Percentiles rank a stretch among this genome's conserved stretches.
phyloP scores from a whole-genome alignment of 1,140 invertebrate genomes.

The Calephelis virginiensis region DNA sequence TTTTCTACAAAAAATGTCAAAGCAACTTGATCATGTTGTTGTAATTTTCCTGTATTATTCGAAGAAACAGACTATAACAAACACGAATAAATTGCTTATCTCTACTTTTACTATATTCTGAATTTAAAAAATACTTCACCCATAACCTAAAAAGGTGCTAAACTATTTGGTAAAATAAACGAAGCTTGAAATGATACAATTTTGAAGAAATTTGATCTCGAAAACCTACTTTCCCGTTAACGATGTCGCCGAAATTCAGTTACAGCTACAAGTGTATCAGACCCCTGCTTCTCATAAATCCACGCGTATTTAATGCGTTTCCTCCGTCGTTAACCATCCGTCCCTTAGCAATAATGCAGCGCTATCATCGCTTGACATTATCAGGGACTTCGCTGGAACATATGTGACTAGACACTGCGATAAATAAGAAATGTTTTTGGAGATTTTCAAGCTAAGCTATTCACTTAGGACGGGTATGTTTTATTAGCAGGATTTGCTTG shows the following conservation, averaged over 20 bases:
- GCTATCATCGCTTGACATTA: conserved; percentile 66
- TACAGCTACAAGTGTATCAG: conserved; percentile 28
- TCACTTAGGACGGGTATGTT: neutral
- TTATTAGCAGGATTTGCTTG: neutral
- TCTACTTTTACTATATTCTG: too few relatives aligned
- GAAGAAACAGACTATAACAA: too few relatives aligned
- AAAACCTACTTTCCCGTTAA: conserved; percentile 18
- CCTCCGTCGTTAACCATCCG: conserved; percentile 63
- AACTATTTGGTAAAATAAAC: neutral
- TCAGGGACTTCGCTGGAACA: conserved; percentile 48
- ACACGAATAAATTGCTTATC: too few relatives aligned
- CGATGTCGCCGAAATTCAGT: conserved; percentile 32
- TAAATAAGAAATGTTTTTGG: conserved; percentile 27
- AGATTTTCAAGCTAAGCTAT: neutral
- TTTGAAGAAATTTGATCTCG: conserved; percentile 17
- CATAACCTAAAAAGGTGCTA: neutral
- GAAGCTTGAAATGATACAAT: conserved; percentile 16
- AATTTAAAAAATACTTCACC: conserved; percentile 39
- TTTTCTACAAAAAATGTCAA: too few relatives aligned
- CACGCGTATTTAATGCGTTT: conserved; percentile 70
- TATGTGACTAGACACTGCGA: conserved; percentile 40
- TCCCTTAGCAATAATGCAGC: conserved; percentile 61
- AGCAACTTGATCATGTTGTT: too few relatives aligned
- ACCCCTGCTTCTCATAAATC: conserved; percentile 57
- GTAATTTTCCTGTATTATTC: too few relatives aligned